These are phyloP conservation scores for Genyomyrus donnyi DNA, from an alignment of 2,113 vertebrate genomes.

Conservation along the genomic window DNA sequence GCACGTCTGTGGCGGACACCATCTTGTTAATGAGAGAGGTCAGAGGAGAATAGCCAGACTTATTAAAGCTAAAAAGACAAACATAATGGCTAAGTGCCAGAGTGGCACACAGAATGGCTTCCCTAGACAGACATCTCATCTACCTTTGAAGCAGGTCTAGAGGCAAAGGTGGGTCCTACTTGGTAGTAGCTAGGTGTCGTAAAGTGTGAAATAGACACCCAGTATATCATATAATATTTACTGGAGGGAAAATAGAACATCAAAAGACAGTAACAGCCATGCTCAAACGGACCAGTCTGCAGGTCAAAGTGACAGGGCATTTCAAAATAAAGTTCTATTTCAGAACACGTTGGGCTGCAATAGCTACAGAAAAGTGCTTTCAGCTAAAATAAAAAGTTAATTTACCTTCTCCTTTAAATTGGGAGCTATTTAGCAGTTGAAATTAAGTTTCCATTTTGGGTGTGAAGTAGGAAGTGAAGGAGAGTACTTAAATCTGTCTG, in stretches of 20 bases:
- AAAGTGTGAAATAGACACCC: not conserved
- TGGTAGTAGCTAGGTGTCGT: not conserved
- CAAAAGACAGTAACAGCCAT: not conserved
- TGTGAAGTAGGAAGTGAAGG: constrained; percentile 22
- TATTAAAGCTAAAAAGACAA: not conserved
- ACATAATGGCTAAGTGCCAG: not conserved
- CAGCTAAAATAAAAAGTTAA: constrained; percentile 17
- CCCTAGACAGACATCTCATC: not conserved
- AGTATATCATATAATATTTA: not conserved
- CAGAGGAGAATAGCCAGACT: not conserved
- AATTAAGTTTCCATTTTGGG: constrained; percentile 9
- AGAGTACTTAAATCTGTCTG: constrained; percentile 25
- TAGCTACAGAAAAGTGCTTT: not conserved
- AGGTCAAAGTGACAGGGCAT: not conserved
- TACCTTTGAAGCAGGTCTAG: not conserved
- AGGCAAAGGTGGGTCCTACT: not conserved
- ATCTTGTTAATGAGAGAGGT: not conserved
- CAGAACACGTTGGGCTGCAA: not conserved
- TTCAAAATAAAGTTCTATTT: not conserved
- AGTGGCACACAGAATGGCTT: not conserved
- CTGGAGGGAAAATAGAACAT: not conserved
- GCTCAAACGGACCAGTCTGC: not conserved
- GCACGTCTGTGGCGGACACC: not conserved
- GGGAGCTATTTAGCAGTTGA: constrained; percentile 24
- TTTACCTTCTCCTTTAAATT: constrained; percentile 6